A percentile compares a stretch with the other conserved stretches of the same genome.
Conservation (phyloP, 2,888 invertebrate genomes). For the Tetrapedia diversipes region DNA sequence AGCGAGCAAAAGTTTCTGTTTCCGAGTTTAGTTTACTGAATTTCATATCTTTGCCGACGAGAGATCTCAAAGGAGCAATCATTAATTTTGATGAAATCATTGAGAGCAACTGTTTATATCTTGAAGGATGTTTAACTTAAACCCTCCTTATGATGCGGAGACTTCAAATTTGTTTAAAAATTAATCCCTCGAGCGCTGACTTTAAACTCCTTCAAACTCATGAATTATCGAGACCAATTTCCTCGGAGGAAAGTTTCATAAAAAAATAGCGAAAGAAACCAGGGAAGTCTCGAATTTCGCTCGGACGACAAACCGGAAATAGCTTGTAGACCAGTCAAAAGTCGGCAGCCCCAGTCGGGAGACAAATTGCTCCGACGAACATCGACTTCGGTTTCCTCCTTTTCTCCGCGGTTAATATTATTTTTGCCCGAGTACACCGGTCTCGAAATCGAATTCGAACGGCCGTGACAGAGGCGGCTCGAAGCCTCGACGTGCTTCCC, state of each 20-base stretch:
- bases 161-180: no score
- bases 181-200: no score
- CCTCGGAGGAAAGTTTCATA: not conserved
- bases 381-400: not conserved
- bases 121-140: no score
- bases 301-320: not conserved
- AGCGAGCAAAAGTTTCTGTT: no score
- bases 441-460: constrained; percentile 39
- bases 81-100: no score
- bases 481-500: constrained; percentile 7
- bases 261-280: not conserved
- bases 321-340: not conserved
- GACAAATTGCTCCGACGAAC: constrained; percentile 18
- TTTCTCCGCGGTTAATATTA: constrained; percentile 29
- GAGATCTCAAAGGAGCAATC: no score
- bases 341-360: not conserved
- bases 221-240: constrained; percentile 27
- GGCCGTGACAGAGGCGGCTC: constrained; percentile 23
- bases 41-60: no score
- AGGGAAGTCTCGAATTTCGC: not conserved
- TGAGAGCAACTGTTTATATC: no score
- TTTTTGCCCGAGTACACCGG: constrained; percentile 18
- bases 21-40: no score
- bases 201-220: no score
- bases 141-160: no score